Conservation (phyloP, 64 coral and sea anemone species). For the Dendrophyllia cribrosa region DNA sequence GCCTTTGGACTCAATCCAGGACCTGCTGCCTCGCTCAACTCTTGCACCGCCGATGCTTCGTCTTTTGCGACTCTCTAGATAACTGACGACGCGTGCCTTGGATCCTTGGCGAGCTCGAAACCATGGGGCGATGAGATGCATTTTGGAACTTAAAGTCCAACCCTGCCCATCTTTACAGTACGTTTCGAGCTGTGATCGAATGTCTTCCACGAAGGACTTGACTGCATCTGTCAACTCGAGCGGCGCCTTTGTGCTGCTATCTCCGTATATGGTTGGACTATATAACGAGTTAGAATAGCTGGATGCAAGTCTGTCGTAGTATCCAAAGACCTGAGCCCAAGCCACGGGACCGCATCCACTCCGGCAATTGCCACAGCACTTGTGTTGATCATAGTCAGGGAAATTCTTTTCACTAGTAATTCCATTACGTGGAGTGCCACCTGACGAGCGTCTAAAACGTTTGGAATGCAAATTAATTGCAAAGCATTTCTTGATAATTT, state of each 20-base stretch:
- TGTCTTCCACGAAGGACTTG: background rate
- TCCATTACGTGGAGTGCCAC: background rate
- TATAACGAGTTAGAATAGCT: background rate
- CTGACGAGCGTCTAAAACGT: background rate
- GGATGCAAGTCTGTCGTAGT: constrained; percentile 66
- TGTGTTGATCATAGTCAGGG: constrained; percentile 66
- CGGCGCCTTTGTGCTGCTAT: background rate
- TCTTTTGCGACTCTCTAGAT: background rate
- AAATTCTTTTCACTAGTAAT: constrained; percentile 4
- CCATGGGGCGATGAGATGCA: constrained; percentile 26
- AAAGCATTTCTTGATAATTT: constrained; percentile 50
- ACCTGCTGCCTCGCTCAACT: background rate
- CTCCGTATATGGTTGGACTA: background rate
- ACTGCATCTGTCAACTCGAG: background rate
- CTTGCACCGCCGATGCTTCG: background rate
- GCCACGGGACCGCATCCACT: constrained; percentile 74
- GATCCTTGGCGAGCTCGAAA: constrained; percentile 48
- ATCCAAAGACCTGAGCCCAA: constrained; percentile 75
- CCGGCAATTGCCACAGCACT: constrained; percentile 49
- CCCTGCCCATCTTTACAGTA: constrained; percentile 38
- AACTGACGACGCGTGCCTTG: background rate
- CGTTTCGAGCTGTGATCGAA: constrained; percentile 38
- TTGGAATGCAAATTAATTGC: constrained; percentile 34
- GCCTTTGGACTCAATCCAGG: constrained; percentile 11
- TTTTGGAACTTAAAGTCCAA: background rate